Conservation (phyloP, 2,888 invertebrate genomes). For the Papilio protenor region DNA sequence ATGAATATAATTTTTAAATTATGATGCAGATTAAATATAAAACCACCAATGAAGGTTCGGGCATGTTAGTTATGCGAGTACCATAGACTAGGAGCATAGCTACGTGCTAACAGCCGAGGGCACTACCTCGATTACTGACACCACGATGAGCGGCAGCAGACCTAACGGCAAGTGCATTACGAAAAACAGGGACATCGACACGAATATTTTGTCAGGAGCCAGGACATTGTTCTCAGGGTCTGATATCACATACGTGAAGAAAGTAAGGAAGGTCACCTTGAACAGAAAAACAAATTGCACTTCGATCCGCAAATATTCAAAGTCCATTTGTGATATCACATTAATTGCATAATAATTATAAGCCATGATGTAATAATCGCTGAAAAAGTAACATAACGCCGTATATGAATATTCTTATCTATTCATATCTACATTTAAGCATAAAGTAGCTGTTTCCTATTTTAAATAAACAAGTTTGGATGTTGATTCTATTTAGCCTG, state of each 20-base stretch:
- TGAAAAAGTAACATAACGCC: background rate
- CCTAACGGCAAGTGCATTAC: slow-evolving; percentile 94
- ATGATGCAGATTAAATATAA: slow-evolving; percentile 52
- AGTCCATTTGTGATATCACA: background rate
- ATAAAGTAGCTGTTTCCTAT: background rate
- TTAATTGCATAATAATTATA: slow-evolving; percentile 2
- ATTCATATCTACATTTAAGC: slow-evolving; percentile 1
- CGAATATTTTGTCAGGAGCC: slow-evolving; percentile 93
- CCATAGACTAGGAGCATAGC: slow-evolving; percentile 65
- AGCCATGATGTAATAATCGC: slow-evolving; percentile 1
- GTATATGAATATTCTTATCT: background rate
- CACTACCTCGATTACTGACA: slow-evolving; percentile 90
- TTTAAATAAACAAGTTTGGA: background rate
- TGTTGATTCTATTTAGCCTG: background rate
- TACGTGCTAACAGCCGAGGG: slow-evolving; percentile 37
- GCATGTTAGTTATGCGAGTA: slow-evolving; percentile 57
- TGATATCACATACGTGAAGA: slow-evolving; percentile 91
- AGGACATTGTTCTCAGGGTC: slow-evolving; percentile 88
- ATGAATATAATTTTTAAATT: slow-evolving; percentile 45
- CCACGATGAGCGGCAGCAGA: slow-evolving; percentile 90
- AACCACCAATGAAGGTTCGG: slow-evolving; percentile 46
- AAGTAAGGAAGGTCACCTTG: slow-evolving; percentile 93
- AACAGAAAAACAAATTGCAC: slow-evolving; percentile 53
- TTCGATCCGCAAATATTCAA: background rate
- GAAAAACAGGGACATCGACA: slow-evolving; percentile 94